Evolutionary conservation across 1,140 invertebrate species (phyloP), one percentile per base, ranked within the genome.

Genomic region (Polypedilum vanderplanki): DNA sequence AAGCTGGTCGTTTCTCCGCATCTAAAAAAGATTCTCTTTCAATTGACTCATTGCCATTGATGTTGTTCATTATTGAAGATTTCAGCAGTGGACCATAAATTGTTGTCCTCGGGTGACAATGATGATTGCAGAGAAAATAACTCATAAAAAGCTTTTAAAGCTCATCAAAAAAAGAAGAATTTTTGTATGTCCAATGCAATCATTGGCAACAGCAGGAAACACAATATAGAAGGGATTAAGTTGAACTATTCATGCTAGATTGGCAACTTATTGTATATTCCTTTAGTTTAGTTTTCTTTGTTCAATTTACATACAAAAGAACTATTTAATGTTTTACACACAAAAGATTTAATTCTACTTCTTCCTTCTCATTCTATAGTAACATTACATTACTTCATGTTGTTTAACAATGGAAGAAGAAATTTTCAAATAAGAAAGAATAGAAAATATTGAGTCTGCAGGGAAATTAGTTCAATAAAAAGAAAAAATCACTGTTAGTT

Each of bases 391-490:
- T 33, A 5, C 24, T 33, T 33, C 24, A 5, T 33, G 24, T 33
- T 33, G 24, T 33, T 33, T 33, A 33, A 33, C 24, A 33, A 33
- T 33, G 24, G 5, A 33, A 5, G 24, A 33, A 33, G 24, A 33
- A 33, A 33, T 33, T 33, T 33, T 33, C 5, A 5, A 33, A 33
- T 3, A 5, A 33, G 2, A 33, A 5, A 33, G 46, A 57, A 57
- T 57, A n/a, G 46, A 15, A 57, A 33, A 33, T 33, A 33, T 33
- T 33, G 24, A 33, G 24, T 33, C 24, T 57, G 46, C 12, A n/a
- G n/a, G 46, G 46, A 57, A 57, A 57, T 57, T 57, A 57, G 46
- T 57, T 57, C 46, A 57, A n/a, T 57, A n/a, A 33, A 33, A 57
- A 57, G 46, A n/a, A n/a, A 57, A 57, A 57, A 57, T 57, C 46